These are phyloP conservation scores for Pachyrhynchus sulphureomaculatus DNA, from an alignment of 1,140 invertebrate genomes.

Conservation along the genomic window DNA sequence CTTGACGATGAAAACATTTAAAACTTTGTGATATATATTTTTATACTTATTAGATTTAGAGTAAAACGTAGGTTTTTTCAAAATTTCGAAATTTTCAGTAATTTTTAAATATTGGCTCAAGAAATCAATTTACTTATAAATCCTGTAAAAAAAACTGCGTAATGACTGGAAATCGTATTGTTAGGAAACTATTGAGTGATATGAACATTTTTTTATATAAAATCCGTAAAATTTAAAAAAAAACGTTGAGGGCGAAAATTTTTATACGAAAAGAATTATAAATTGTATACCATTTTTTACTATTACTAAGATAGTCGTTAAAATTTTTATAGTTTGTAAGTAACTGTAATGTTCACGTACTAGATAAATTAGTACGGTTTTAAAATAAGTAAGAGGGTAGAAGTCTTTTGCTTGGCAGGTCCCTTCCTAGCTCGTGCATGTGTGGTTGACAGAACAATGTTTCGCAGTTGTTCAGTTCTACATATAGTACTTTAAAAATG, in stretches of 20 bases:
- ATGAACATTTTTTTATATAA: conserved; percentile 38
- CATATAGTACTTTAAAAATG: background rate
- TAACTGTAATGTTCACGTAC: conserved; percentile 8
- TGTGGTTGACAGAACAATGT: conserved; percentile 33
- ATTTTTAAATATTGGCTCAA: conserved; percentile 30
- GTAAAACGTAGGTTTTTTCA: conserved; percentile 15
- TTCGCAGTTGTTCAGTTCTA: background rate
- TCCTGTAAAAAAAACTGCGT: background rate
- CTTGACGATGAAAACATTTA: conserved; percentile 15
- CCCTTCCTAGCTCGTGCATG: conserved; percentile 11
- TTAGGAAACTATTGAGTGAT: conserved; percentile 39
- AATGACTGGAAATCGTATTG: conserved; percentile 27
- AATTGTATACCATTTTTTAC: conserved; percentile 40
- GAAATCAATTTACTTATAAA: background rate
- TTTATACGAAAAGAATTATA: conserved; percentile 37
- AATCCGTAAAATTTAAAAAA: conserved; percentile 23
- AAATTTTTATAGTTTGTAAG: conserved; percentile 29
- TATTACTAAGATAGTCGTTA: conserved; percentile 23
- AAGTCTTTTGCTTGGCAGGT: conserved; percentile 26
- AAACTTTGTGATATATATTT: conserved; percentile 49
- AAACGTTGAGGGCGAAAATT: conserved; percentile 28
- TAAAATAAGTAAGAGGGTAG: background rate
- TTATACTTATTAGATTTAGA: conserved; percentile 38
- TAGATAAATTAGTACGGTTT: background rate
- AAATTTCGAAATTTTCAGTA: conserved; percentile 5